These are phyloP conservation scores for Pyrgilauda ruficollis DNA, from an alignment of 2,113 vertebrate species.

Conservation along the genomic window DNA sequence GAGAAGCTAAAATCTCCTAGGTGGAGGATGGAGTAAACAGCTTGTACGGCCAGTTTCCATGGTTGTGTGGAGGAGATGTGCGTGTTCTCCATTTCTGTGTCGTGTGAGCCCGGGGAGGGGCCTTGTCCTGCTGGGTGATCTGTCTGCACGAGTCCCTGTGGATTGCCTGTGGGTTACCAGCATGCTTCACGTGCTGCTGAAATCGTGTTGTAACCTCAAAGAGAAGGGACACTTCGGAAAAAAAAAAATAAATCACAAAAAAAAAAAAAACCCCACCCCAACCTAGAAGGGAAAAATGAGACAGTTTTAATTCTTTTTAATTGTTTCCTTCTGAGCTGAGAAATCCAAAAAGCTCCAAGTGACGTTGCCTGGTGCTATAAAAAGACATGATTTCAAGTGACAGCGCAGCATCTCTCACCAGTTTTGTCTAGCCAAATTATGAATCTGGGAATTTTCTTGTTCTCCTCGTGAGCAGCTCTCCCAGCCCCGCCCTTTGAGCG, in stretches of 20 bases:
- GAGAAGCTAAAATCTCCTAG: neutral
- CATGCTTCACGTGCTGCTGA: neutral
- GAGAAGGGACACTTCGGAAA: neutral
- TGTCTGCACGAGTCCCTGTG: neutral
- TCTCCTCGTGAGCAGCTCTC: neutral
- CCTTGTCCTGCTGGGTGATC: neutral
- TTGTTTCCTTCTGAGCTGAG: conserved; percentile 7
- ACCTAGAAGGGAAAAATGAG: neutral
- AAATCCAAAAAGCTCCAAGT: neutral
- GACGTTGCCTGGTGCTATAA: conserved; percentile 33
- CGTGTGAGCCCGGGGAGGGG: neutral
- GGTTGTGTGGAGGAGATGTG: neutral
- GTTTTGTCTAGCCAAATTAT: neutral
- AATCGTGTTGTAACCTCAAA: neutral
- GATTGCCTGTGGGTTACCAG: neutral
- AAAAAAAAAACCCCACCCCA: neutral
- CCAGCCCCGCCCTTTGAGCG: neutral
- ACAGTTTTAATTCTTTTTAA: neutral
- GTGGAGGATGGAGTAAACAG: neutral
- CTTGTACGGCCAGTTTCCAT: neutral
- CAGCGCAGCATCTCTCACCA: conserved; percentile 14
- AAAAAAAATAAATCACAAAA: neutral
- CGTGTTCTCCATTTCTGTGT: neutral
- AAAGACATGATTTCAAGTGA: neutral
- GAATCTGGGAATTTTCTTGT: neutral